Base-by-base conservation (phyloP, 1,140 invertebrate species). In the Galleria mellonella region DNA sequence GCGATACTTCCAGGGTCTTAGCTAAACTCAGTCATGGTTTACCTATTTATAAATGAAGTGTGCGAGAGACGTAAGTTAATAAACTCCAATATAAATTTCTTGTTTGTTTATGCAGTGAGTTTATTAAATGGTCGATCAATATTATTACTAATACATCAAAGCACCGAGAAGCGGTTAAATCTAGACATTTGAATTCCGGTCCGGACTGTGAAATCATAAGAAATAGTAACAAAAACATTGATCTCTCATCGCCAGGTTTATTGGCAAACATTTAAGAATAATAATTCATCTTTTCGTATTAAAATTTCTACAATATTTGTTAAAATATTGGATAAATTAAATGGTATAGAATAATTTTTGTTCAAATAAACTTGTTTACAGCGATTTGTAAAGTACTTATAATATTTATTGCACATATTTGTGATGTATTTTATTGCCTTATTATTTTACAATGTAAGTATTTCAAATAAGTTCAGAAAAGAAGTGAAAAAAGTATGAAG, bases 121-220 rank as follows among this genome's bases (percentile, higher is more conserved):
- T 49, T 23, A 45, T 55, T 51, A 69, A 62, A 56, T 62, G 31
- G 43, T 48, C 52, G 43, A 43, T 68, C 64, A 72, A 79, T 74
- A 76, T 72, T 70, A 73, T 76, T 62, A 45, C 13, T 43, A 47
- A 35, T 9, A 62, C 58, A 71, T 79, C 75, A 79, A 79, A 77
- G 66, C 59, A 45, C 11, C 35, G 4, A 9, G 6, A 13, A 17
- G 35, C 35, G 9, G 14, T 37, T 13, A 37, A 12, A 6, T 5
- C 17, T 23, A 6, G 17, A 23, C 17, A 37, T 15, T 37, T 3
- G 35, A 37, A 15, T 37, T 37, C 35, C 35, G 35, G 35, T 17
- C n/a, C 14, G 35, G 17, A 23, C 17, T 23, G 2, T 23, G 17
- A 23, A n/a, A 23, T 6, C 17, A 23, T 23, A 6, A 23, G 17